These are phyloP conservation scores for Porites evermanni DNA, from an alignment of 92 coral and sea anemone genomes.

Conservation along the genomic window DNA sequence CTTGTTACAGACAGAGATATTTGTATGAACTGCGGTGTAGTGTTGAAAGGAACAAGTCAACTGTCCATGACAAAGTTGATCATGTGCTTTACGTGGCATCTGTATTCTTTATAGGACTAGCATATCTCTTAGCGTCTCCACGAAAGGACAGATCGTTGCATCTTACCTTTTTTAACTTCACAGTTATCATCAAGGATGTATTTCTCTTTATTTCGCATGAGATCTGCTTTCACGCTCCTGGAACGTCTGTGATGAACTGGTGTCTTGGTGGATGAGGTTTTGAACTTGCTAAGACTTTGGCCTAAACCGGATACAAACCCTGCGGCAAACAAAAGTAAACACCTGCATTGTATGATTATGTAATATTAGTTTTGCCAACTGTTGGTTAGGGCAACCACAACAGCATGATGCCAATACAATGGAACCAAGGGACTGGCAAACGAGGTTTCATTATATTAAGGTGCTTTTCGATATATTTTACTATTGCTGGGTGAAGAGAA, in stretches of 20 bases:
- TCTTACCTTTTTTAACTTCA: slow-evolving; percentile 46
- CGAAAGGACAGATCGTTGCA: background rate
- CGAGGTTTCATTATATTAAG: too few relatives aligned
- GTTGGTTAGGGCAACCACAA: too few relatives aligned
- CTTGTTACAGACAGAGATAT: too few relatives aligned
- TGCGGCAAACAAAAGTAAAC: slow-evolving; percentile 1
- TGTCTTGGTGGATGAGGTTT: slow-evolving; percentile 70
- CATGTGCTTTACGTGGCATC: too few relatives aligned
- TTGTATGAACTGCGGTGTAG: fast-evolving
- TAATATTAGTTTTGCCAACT: background rate
- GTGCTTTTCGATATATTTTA: too few relatives aligned
- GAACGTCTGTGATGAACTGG: slow-evolving; percentile 94
- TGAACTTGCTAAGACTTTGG: slow-evolving; percentile 82
- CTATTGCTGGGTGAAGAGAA: too few relatives aligned
- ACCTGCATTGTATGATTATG: background rate
- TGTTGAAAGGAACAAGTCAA: too few relatives aligned
- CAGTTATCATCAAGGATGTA: slow-evolving; percentile 28
- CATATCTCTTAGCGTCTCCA: too few relatives aligned
- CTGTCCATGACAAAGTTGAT: too few relatives aligned
- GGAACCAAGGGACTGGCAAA: too few relatives aligned
- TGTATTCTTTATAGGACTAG: too few relatives aligned
- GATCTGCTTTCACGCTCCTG: slow-evolving; percentile 93
- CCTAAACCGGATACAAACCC: slow-evolving; percentile 93
- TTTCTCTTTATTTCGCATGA: slow-evolving; percentile 78
- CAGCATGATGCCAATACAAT: too few relatives aligned